Evolutionary conservation across 2,797 vertebrate species (phyloP).

Genomic region (Tamandua tetradactyla): DNA sequence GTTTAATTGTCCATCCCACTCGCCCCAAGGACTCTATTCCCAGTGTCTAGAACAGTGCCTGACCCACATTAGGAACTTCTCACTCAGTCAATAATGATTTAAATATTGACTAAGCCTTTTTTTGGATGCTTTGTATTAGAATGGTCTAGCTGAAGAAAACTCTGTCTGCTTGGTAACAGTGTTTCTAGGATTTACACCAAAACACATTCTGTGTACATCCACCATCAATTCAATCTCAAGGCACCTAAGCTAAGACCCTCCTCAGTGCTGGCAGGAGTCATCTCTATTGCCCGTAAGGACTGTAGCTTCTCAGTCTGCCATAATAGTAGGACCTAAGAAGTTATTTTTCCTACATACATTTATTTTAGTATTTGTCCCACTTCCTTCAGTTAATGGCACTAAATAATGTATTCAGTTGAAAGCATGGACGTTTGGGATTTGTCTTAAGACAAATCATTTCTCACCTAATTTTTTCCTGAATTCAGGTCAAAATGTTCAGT

Average conservation of each 20-base stretch:
- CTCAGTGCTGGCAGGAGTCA: background rate
- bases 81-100: background rate
- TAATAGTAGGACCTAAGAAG: background rate
- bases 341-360: background rate
- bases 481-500: conserved; percentile 50
- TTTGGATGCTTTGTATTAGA: background rate
- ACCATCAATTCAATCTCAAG: background rate
- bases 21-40: background rate
- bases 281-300: background rate
- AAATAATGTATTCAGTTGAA: background rate
- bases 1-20: background rate
- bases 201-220: background rate
- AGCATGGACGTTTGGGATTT: background rate
- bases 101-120: background rate
- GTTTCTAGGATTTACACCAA: background rate
- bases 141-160: background rate
- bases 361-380: background rate
- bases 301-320: background rate
- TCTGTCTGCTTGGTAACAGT: background rate
- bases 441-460: conserved; percentile 35
- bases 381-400: conserved; percentile 23
- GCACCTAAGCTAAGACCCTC: background rate
- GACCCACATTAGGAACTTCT: background rate
- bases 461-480: conserved; percentile 61
- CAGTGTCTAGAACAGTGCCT: background rate